Percentiles rank a stretch among this genome's conserved stretches.
Evolutionary conservation across 2,888 invertebrate species (phyloP).

Genomic region (Philereme transversata): DNA sequence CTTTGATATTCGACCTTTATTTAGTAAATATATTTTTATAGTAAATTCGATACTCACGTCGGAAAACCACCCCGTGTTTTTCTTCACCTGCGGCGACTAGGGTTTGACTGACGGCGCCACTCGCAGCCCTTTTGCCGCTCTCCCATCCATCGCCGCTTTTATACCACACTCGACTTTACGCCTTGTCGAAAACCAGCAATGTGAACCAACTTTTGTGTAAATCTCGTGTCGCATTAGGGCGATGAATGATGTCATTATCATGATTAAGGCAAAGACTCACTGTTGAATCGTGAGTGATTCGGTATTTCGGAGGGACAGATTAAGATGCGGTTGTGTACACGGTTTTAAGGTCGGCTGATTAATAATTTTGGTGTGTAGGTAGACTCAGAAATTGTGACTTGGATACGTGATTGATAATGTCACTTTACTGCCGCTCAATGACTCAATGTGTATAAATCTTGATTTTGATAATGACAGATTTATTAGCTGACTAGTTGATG

Average conservation of each 20-base stretch:
- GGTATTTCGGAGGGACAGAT: constrained; percentile 66
- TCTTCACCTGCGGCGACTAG: constrained; percentile 63
- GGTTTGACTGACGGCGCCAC: constrained; percentile 66
- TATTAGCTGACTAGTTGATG: too few relatives aligned
- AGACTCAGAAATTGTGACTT: not conserved
- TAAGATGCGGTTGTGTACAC: constrained; percentile 50
- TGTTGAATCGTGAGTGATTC: constrained; percentile 77
- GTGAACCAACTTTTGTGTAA: constrained; percentile 28
- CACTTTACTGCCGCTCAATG: too few relatives aligned
- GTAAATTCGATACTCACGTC: constrained; percentile 1
- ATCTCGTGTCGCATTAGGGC: constrained; percentile 54
- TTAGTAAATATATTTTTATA: too few relatives aligned
- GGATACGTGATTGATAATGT: too few relatives aligned
- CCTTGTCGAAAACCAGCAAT: constrained; percentile 40
- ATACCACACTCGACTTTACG: not conserved
- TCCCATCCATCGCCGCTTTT: constrained; percentile 47
- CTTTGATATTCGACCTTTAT: too few relatives aligned
- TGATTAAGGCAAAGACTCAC: constrained; percentile 72
- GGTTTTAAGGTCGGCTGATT: constrained; percentile 37
- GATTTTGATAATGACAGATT: too few relatives aligned
- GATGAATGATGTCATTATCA: constrained; percentile 77
- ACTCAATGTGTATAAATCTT: too few relatives aligned
- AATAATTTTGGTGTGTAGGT: constrained; percentile 34
- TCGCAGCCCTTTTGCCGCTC: constrained; percentile 32
- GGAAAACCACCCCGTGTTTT: constrained; percentile 47